Evolutionary conservation across 1,140 invertebrate genomes (phyloP).

Genomic region (Tetragnatha versicolor): DNA sequence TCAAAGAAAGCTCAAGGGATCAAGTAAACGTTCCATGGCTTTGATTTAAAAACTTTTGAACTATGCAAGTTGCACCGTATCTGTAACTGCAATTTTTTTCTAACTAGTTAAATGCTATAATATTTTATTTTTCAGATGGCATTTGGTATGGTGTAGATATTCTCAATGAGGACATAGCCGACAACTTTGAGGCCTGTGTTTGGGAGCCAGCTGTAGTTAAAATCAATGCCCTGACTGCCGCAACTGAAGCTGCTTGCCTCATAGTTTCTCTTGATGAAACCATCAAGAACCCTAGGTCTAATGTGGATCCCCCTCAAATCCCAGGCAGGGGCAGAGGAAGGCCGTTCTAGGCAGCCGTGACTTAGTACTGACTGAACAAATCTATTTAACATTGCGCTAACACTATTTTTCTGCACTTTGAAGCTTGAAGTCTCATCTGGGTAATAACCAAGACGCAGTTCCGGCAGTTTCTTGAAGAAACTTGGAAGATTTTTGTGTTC

Average conservation of each 20-base stretch:
- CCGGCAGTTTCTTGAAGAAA: too few species aligned
- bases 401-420: too few species aligned
- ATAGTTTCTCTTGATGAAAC: conserved; percentile 98
- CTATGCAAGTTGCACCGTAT: not conserved
- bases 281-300: conserved; percentile 87
- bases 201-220: conserved; percentile 98
- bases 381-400: too few species aligned
- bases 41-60: too few species aligned
- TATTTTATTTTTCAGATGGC: conserved; percentile 67
- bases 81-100: too few species aligned
- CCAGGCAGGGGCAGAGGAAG: conserved; percentile 59
- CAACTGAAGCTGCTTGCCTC: conserved; percentile 93
- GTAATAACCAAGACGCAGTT: too few species aligned
- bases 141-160: conserved; percentile 97
- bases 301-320: conserved; percentile 61
- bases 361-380: too few species aligned
- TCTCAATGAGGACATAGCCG: conserved; percentile 87
- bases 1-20: not conserved
- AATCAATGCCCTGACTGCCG: conserved; percentile 94
- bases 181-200: conserved; percentile 93
- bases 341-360: conserved; percentile 56
- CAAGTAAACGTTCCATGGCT: too few species aligned
- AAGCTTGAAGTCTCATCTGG: too few species aligned
- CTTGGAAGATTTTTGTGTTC: too few species aligned
- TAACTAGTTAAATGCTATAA: too few species aligned